Conservation (phyloP, 1,140 invertebrate species). For the Drosophila bocqueti region DNA sequence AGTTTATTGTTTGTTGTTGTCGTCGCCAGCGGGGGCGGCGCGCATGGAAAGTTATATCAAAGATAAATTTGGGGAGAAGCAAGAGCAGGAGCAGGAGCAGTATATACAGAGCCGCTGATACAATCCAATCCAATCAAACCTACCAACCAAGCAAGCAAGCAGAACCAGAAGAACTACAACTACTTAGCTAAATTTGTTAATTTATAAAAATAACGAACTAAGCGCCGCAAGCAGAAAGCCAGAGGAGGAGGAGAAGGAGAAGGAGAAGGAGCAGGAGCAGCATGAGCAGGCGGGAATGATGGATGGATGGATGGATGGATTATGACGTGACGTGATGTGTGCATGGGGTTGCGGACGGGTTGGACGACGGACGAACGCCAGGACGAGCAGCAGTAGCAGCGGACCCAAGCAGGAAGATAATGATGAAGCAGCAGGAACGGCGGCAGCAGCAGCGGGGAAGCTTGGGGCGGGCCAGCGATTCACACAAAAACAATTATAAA, state of each 20-base stretch:
- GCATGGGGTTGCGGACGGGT: conserved; percentile 37
- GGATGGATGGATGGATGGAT: conserved; percentile 54
- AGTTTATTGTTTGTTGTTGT: conserved; percentile 53
- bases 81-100: conserved; percentile 26
- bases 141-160: conserved; percentile 61
- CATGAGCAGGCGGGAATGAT: conserved; percentile 55
- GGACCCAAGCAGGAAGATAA: conserved; percentile 31
- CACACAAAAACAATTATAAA: conserved; percentile 51
- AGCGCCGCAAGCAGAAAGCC: conserved; percentile 59
- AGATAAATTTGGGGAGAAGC: conserved; percentile 32
- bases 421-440: conserved; percentile 21
- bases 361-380: conserved; percentile 47
- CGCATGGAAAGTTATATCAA: conserved; percentile 42
- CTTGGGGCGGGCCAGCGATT: conserved; percentile 70
- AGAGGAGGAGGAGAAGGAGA: conserved; percentile 2
- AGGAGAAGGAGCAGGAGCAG: conserved; percentile 21
- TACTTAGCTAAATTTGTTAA: conserved; percentile 84
- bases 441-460: conserved; percentile 29
- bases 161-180: conserved; percentile 72
- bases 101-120: conserved; percentile 50
- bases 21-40: conserved; percentile 30
- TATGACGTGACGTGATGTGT: conserved; percentile 40
- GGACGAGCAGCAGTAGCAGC: conserved; percentile 38
- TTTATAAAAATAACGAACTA: conserved; percentile 83
- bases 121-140: conserved; percentile 69